Evolutionary conservation across 2,113 vertebrate species (phyloP).

Genomic region (Toxotes jaculatrix): DNA sequence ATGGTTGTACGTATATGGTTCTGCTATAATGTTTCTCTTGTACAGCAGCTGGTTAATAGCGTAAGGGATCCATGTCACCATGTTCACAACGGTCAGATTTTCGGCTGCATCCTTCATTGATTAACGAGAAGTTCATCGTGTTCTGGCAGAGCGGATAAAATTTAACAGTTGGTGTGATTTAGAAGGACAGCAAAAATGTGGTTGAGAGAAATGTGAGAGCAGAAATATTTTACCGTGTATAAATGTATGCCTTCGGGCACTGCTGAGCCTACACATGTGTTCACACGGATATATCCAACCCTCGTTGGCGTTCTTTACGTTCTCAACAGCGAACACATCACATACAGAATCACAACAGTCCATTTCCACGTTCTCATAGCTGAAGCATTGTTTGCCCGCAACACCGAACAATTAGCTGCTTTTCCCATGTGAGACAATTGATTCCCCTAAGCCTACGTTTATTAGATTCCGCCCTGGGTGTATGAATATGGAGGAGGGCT

Average conservation of each 20-base stretch:
- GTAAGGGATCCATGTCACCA: neutral
- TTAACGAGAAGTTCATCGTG: neutral
- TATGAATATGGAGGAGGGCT: slow-evolving; percentile 82
- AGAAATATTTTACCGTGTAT: slow-evolving; percentile 2
- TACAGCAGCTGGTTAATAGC: neutral
- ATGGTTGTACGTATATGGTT: neutral
- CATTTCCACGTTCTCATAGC: slow-evolving; percentile 56
- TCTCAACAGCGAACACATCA: slow-evolving; percentile 39
- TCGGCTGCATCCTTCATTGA: neutral
- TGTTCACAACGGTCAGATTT: neutral
- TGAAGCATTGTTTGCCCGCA: slow-evolving; percentile 66
- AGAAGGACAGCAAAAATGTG: neutral
- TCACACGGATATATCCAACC: slow-evolving; percentile 60
- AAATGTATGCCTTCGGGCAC: slow-evolving; percentile 34
- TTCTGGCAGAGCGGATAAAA: neutral
- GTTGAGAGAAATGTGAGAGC: neutral
- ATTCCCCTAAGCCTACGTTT: slow-evolving; percentile 70
- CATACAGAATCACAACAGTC: slow-evolving; percentile 21
- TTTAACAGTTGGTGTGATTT: neutral
- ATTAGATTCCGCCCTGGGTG: slow-evolving; percentile 77
- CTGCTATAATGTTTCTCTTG: neutral
- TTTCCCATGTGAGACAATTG: slow-evolving; percentile 73
- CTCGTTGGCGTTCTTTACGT: slow-evolving; percentile 28
- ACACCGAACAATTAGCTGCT: slow-evolving; percentile 60
- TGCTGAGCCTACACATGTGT: slow-evolving; percentile 43